A percentile compares a stretch with the other conserved stretches of the same genome.
Evolutionary conservation across 2,888 invertebrate genomes (phyloP).

Genomic region (Apamea epomidion): DNA sequence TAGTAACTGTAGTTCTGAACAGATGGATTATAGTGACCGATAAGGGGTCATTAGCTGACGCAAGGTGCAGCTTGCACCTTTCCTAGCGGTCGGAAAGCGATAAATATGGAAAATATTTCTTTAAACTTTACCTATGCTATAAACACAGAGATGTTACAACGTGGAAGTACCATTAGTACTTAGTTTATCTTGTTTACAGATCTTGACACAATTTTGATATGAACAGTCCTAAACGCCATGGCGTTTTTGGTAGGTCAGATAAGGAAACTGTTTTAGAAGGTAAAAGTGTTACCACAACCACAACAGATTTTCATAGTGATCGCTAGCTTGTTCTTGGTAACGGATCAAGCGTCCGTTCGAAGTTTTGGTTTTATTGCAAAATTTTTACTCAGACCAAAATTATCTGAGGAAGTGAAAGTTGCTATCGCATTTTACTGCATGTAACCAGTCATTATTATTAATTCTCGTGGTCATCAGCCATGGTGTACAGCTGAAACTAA

Average conservation of each 20-base stretch:
- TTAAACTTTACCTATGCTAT: background rate
- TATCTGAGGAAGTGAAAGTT: slow-evolving; percentile 55
- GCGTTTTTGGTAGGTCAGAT: slow-evolving; percentile 56
- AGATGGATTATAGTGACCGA: slow-evolving; percentile 66
- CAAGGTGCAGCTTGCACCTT: slow-evolving; percentile 65
- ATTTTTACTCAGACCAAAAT: background rate
- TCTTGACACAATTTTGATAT: slow-evolving; percentile 87
- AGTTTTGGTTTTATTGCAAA: slow-evolving; percentile 4
- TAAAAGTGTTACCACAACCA: slow-evolving; percentile 27
- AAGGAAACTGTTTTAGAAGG: slow-evolving; percentile 44
- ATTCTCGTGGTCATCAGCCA: slow-evolving; percentile 24
- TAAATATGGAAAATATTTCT: slow-evolving; percentile 35
- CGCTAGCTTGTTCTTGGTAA: background rate
- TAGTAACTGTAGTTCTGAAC: slow-evolving; percentile 68
- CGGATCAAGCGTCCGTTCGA: background rate
- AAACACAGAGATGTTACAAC: slow-evolving; percentile 22
- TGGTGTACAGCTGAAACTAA: slow-evolving; percentile 29
- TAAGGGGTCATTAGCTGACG: slow-evolving; percentile 74
- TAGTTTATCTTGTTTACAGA: slow-evolving; percentile 84
- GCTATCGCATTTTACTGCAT: slow-evolving; percentile 26
- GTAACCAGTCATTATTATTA: slow-evolving; percentile 19
- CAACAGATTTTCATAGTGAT: slow-evolving; percentile 6
- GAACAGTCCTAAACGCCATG: slow-evolving; percentile 76
- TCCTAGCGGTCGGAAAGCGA: slow-evolving; percentile 41
- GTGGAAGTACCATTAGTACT: slow-evolving; percentile 47